Percentiles rank a stretch among this genome's conserved stretches.
Conservation (phyloP, 2,113 vertebrate genomes). For the Aptenodytes forsteri region DNA sequence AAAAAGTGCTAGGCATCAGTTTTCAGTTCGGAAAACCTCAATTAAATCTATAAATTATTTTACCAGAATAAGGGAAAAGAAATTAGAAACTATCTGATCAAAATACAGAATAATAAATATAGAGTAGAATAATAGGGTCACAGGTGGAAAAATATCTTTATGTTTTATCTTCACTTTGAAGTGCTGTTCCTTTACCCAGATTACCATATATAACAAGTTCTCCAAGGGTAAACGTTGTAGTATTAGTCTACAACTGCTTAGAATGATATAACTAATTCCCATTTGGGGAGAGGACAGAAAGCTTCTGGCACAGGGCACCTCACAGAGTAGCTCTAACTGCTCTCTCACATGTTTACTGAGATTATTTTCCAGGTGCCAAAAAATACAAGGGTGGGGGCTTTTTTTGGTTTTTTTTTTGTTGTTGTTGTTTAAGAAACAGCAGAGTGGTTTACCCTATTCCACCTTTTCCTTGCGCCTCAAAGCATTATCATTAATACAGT, state of each 20-base stretch:
- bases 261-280: neutral
- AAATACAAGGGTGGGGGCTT: neutral
- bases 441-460: neutral
- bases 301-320: neutral
- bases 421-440: neutral
- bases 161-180: constrained; percentile 31
- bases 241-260: neutral
- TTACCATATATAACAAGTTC: neutral
- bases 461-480: neutral
- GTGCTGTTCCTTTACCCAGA: neutral
- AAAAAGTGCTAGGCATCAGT: constrained; percentile 10
- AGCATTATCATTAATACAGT: neutral
- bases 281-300: neutral
- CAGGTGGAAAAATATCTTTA: neutral
- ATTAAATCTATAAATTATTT: constrained; percentile 13
- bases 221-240: neutral
- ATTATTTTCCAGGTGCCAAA: too few species aligned
- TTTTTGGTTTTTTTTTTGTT: too few species aligned
- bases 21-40: constrained; percentile 49
- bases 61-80: neutral
- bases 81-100: neutral
- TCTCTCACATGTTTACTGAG: accelerated
- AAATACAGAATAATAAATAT: neutral
- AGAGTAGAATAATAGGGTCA: neutral
- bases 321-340: neutral